These are phyloP conservation scores for Tipula confusa DNA, from an alignment of 2,888 invertebrate genomes.

Conservation along the genomic window DNA sequence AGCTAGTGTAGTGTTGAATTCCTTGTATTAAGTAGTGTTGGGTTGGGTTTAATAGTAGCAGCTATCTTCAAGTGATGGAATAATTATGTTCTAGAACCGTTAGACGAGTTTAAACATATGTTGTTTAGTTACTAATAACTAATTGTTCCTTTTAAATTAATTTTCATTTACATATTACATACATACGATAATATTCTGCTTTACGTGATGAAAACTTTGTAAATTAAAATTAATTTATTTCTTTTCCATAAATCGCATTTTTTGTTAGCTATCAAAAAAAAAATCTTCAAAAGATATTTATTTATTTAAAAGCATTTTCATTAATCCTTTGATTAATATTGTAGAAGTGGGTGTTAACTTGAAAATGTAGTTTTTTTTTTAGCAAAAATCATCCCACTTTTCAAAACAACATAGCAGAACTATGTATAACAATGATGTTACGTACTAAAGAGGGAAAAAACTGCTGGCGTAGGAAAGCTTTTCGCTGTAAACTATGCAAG, in stretches of 20 bases:
- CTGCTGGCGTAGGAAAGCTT: neutral
- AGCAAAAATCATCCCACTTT: neutral
- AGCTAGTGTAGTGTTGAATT: no score
- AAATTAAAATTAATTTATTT: neutral
- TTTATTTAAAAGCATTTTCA: conserved; percentile 25
- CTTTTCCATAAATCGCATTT: neutral
- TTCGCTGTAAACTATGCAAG: neutral
- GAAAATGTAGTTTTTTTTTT: neutral
- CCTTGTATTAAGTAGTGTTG: no score
- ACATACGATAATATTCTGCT: no score
- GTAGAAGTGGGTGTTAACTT: conserved; percentile 1
- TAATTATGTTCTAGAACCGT: no score
- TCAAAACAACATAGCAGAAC: neutral
- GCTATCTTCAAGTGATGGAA: no score
- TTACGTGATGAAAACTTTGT: neutral
- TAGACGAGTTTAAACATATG: neutral
- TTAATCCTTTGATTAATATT: conserved; percentile 12
- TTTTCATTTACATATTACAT: neutral
- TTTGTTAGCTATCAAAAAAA: neutral
- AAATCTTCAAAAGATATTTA: neutral
- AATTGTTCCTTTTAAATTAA: neutral
- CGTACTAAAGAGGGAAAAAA: neutral
- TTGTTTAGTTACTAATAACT: neutral
- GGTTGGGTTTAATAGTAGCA: no score
- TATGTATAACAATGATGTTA: neutral